Evolutionary conservation across 2,888 invertebrate genomes (phyloP).

Genomic region (Dryomyza anilis): DNA sequence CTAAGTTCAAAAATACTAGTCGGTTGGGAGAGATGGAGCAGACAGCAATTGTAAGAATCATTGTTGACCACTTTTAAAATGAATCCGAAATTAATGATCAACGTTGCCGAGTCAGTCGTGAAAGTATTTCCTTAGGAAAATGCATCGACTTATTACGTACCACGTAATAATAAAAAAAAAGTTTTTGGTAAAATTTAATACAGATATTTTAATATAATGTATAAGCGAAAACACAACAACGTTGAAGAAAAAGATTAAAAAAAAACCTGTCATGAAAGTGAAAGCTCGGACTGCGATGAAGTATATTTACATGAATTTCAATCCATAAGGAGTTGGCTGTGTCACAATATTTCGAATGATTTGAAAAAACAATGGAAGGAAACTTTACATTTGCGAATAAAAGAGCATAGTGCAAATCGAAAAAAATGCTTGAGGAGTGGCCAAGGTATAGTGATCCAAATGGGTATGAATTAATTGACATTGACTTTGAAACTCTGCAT

Average conservation of each 20-base stretch:
- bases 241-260: no score
- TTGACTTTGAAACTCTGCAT: constrained; percentile 16
- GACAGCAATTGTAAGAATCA: background rate
- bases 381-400: background rate
- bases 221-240: constrained; percentile 1
- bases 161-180: background rate
- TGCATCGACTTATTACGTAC: background rate
- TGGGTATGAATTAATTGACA: constrained; percentile 4
- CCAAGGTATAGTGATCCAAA: constrained; percentile 18
- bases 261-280: background rate
- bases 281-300: background rate
- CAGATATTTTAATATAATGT: background rate
- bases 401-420: background rate
- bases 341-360: background rate
- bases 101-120: background rate
- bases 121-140: background rate
- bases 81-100: background rate
- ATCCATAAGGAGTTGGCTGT: background rate
- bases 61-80: background rate
- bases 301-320: no score
- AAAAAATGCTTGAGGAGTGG: background rate
- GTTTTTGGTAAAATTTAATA: background rate
- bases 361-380: background rate
- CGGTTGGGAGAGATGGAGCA: background rate
- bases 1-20: background rate